A percentile compares a stretch with the other conserved stretches of the same genome.
Conservation (phyloP, 1,140 invertebrate genomes). For the Drosophila tsacasi region DNA sequence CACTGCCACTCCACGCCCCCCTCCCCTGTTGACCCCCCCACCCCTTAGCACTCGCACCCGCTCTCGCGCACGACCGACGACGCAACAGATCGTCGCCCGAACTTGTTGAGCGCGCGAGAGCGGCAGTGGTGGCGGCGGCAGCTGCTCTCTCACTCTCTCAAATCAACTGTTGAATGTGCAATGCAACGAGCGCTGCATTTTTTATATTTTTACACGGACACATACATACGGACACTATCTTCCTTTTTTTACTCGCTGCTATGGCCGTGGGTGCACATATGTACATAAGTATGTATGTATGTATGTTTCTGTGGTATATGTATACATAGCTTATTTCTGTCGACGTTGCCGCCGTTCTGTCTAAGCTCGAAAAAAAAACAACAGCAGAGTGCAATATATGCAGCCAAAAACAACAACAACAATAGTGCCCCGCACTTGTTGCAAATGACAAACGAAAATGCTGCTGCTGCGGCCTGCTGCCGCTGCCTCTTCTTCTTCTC, state of each 20-base stretch:
- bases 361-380: constrained; percentile 67
- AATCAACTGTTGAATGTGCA: constrained; percentile 81
- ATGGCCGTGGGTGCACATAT: constrained; percentile 64
- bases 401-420: constrained; percentile 37
- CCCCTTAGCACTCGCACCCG: constrained; percentile 22
- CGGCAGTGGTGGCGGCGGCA: constrained; percentile 18
- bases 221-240: constrained; percentile 10
- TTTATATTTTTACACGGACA: constrained; percentile 42
- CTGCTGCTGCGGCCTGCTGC: constrained; percentile 33
- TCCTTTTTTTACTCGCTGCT: constrained; percentile 45
- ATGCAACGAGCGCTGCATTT: constrained; percentile 58
- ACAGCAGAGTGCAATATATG: constrained; percentile 26
- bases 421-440: constrained; percentile 67
- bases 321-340: constrained; percentile 51
- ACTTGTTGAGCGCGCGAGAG: constrained; percentile 67
- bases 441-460: constrained; percentile 80
- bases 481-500: constrained; percentile 9
- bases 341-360: constrained; percentile 51
- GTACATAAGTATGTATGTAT: neutral
- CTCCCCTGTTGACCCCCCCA: constrained; percentile 23
- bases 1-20: constrained; percentile 56
- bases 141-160: constrained; percentile 33
- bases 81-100: constrained; percentile 65
- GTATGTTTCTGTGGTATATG: neutral
- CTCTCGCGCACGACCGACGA: constrained; percentile 12